Base-by-base conservation (phyloP, 2,113 vertebrate genomes). In the Larimichthys crocea region DNA sequence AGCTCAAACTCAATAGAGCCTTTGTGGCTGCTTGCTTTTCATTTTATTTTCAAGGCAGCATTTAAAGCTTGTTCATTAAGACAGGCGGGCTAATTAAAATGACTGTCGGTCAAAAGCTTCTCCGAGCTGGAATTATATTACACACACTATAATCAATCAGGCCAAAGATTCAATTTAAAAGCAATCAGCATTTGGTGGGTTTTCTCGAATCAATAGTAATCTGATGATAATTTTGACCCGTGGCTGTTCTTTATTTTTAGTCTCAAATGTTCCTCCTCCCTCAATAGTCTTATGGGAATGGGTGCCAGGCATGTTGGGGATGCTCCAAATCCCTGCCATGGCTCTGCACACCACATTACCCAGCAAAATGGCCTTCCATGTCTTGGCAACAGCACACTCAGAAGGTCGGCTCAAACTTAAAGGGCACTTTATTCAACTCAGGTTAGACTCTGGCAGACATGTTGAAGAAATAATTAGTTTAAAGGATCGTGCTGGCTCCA, bases 341-440 rank as follows among this genome's bases (percentile, higher is more conserved):
- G 49, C 52, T 63, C 82, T 63, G 31, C 57, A 69, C 20, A 50
- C 64, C 49, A 59, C 63, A 89, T 88, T 88, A 84, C 69, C 81
- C 42, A 7, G 20, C 74, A 87, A 74, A 89, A 90, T 57, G 95
- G 94, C 94, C 93, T 87, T 91, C 91, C 94, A 76, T 91, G 40
- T 69, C 80, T 93, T 20, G 92, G 92, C 84, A 70, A 89, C 84
- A 89, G 88, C 88, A 64, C 84, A 88, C 94, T 79, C 78, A 83
- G 82, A 86, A 3, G 92, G 95, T 95, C 86, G 76, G 89, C 95
- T 97, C 94, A 92, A 96, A 88, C 83, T 92, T 94, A 94, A 95
- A 1, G 92, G 94, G 94, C 93, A 70, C 93, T 92, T 94, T 29
- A 26, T 14, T 3, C 44, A 14, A 46, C 29, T 40, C 20, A n/a